A percentile compares a stretch with the other conserved stretches of the same genome.
phyloP scores from a whole-genome alignment of 2,113 vertebrate genomes.

The Ploceus nigricollis region DNA sequence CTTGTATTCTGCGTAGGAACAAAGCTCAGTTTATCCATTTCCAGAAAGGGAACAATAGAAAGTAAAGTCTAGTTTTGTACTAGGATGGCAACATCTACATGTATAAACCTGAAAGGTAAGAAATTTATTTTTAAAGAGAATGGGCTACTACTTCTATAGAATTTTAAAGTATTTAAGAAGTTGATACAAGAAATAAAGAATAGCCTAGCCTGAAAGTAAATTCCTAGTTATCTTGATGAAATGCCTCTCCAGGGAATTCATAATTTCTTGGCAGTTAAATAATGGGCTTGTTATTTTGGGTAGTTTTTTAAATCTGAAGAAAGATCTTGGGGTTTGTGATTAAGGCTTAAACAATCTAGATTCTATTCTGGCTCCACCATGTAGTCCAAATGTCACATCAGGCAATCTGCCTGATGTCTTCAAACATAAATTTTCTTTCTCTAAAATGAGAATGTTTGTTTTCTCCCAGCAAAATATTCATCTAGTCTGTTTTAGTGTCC shows the following conservation, averaged over 20 bases:
- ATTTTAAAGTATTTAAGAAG: background rate
- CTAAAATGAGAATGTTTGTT: background rate
- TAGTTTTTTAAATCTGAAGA: background rate
- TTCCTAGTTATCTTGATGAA: background rate
- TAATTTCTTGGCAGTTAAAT: background rate
- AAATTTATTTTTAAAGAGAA: background rate
- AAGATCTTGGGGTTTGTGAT: background rate
- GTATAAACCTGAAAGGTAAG: background rate
- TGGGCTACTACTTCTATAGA: background rate
- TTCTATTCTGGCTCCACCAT: background rate
- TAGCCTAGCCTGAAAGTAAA: background rate
- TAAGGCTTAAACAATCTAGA: background rate
- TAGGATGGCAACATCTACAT: background rate
- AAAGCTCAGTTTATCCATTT: background rate
- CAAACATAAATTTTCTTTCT: background rate
- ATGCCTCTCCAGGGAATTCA: background rate
- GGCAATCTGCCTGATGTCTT: background rate
- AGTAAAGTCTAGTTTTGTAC: background rate
- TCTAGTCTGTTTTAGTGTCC: background rate
- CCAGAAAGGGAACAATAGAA: background rate
- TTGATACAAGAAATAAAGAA: background rate
- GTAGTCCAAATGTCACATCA: background rate
- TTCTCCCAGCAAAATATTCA: background rate
- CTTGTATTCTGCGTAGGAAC: background rate
- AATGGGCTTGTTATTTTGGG: background rate